Evolutionary conservation across 2,888 invertebrate species (phyloP), one percentile per base, ranked within the genome.

Genomic region (Zootermopsis nevadensis): DNA sequence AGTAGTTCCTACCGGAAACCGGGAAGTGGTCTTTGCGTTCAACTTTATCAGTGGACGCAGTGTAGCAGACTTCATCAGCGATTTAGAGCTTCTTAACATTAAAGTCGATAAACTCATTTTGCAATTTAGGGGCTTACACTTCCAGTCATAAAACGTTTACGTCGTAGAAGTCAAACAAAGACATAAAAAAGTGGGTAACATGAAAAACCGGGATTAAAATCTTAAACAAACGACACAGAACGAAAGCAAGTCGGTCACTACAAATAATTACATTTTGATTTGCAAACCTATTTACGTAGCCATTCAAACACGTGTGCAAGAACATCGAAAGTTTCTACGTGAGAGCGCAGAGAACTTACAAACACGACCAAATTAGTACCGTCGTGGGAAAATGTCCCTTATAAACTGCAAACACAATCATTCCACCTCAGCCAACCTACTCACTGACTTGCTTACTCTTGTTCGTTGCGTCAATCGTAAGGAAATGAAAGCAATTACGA

Each of bases 361-460:
- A n/a, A 35, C 15, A 60, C 76, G 35, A 12, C n/a, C 76, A 76
- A 76, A 76, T 76, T 76, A 76, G 48, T 76, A 30, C 42, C 30
- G 22, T 6, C 31, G 33, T 79, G 38, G 66, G 35, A 66, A 60
- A 60, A 12, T 31, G 60, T 60, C 55, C 60, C 35, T 79, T 66
- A 60, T 35, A 79, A 79, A 79, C 66, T 79, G 66, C 79, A 79
- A 66, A 79, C 79, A 79, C 66, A 79, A 79, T 79, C 38, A 79
- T 79, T 79, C 79, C 79, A 79, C 79, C 55, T 60, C 60, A 66
- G 79, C 27, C 79, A n/a, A 35, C 79, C 77, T n/a, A 77, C 27
- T 55, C 77, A 53, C 53, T 77, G 55, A 1, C 53, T 31, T 30
- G 24, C 55, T 55, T 55, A 42, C 76, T 76, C 42, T 76, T 42